These are phyloP conservation scores for Apoderus coryli DNA, from an alignment of 2,888 invertebrate genomes.

Conservation along the genomic window DNA sequence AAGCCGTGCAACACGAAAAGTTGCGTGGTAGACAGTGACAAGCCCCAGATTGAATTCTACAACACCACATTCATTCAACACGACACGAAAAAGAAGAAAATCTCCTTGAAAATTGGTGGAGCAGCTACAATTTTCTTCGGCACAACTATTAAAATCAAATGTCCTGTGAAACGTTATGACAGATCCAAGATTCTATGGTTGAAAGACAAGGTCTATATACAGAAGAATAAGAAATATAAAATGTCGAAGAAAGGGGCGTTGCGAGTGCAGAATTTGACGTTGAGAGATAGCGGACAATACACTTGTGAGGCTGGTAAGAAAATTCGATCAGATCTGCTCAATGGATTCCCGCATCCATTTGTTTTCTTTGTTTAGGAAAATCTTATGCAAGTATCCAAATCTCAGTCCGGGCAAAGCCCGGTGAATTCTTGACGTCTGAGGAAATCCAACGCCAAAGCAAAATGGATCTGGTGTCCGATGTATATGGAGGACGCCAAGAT, in stretches of 20 bases:
- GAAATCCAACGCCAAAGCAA: slow-evolving; percentile 41
- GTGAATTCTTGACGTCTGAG: slow-evolving; percentile 63
- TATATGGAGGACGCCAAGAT: slow-evolving; percentile 28
- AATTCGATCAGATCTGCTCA: background rate
- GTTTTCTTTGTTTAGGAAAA: slow-evolving; percentile 25
- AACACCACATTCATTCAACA: slow-evolving; percentile 75
- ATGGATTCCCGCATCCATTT: background rate
- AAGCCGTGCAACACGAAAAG: slow-evolving; percentile 77
- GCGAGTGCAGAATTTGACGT: slow-evolving; percentile 65
- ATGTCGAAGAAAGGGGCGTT: slow-evolving; percentile 85
- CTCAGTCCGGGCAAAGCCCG: slow-evolving; percentile 65
- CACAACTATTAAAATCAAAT: slow-evolving; percentile 84
- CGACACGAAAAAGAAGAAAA: slow-evolving; percentile 65
- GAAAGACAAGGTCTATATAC: slow-evolving; percentile 66
- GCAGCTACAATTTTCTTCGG: slow-evolving; percentile 82
- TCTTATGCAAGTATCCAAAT: slow-evolving; percentile 69
- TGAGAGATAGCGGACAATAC: slow-evolving; percentile 72
- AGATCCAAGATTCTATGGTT: slow-evolving; percentile 79
- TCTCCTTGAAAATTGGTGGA: slow-evolving; percentile 79
- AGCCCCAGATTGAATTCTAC: slow-evolving; percentile 62
- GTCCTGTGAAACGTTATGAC: slow-evolving; percentile 75
- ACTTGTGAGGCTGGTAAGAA: slow-evolving; percentile 63
- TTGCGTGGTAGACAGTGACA: slow-evolving; percentile 56
- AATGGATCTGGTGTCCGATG: slow-evolving; percentile 25
- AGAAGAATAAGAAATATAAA: slow-evolving; percentile 69